These are phyloP conservation scores for Cephalopterus ornatus DNA, from an alignment of 2,113 vertebrate genomes.

Conservation along the genomic window DNA sequence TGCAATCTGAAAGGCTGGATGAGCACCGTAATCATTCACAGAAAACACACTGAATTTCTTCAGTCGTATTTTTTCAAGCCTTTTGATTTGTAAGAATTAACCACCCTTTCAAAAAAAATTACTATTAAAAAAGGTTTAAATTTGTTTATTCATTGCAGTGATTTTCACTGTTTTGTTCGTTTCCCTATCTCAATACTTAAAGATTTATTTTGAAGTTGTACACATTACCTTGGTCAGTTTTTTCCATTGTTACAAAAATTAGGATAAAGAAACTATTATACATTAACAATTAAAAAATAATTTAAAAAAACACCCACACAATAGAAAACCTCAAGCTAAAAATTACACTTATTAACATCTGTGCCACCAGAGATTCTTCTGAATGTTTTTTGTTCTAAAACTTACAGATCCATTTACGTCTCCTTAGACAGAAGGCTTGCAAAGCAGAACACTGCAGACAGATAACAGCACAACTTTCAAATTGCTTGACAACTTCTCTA, in stretches of 20 bases:
- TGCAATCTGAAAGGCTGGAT: background rate
- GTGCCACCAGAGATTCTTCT: background rate
- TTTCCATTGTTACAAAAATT: background rate
- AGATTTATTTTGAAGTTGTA: background rate
- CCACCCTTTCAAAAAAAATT: background rate
- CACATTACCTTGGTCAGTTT: background rate
- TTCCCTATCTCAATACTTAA: background rate
- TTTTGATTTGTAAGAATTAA: background rate
- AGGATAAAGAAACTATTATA: background rate
- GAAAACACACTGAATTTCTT: background rate
- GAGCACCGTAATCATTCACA: background rate
- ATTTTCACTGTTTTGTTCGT: background rate
- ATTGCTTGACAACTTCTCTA: background rate
- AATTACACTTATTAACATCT: background rate
- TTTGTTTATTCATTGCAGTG: background rate
- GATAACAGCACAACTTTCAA: background rate
- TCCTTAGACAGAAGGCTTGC: background rate
- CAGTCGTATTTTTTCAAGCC: background rate
- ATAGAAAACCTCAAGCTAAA: background rate
- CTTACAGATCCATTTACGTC: background rate
- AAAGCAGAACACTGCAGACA: background rate
- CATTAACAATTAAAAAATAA: background rate
- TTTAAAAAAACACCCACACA: background rate
- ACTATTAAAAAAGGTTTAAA: background rate
- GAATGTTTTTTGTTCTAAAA: background rate